Conservation (phyloP, 2,888 invertebrate genomes). For the Candidula unifasciata region DNA sequence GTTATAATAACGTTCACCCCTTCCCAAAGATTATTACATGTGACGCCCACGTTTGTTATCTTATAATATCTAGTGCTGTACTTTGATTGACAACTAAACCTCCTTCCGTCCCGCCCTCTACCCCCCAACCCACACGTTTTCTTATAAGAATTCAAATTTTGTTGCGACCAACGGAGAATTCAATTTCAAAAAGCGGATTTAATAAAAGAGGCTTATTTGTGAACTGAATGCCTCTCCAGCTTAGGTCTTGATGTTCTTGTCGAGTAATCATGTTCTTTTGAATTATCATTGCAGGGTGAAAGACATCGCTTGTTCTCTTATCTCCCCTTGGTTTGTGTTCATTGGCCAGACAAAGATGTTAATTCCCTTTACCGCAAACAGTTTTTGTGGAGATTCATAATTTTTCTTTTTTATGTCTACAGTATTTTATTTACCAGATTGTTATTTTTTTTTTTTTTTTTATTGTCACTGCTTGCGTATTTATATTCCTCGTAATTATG, state of each 20-base stretch:
- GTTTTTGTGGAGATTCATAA: too few species aligned
- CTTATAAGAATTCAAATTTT: slow-evolving; percentile 1
- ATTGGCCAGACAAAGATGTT: too few species aligned
- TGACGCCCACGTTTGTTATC: too few species aligned
- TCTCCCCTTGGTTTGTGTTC: background rate
- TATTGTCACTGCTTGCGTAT: too few species aligned
- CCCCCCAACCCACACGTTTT: background rate
- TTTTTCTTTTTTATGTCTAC: too few species aligned
- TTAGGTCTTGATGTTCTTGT: background rate
- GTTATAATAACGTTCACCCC: too few species aligned
- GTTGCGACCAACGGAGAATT: background rate
- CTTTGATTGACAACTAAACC: background rate
- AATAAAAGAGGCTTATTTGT: slow-evolving; percentile 7
- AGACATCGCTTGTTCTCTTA: background rate
- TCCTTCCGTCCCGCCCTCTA: background rate
- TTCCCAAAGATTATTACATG: too few species aligned
- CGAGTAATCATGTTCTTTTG: slow-evolving; percentile 2
- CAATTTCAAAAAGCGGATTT: slow-evolving; percentile 7
- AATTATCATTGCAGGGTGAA: background rate
- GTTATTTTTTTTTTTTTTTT: too few species aligned
- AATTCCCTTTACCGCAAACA: too few species aligned
- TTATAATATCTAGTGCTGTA: background rate
- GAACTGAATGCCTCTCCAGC: background rate
- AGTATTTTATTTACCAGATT: too few species aligned
- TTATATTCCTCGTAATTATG: too few species aligned